phyloP scores from a whole-genome alignment of 64 coral and sea anemone species.

The Stylophora pistillata region DNA sequence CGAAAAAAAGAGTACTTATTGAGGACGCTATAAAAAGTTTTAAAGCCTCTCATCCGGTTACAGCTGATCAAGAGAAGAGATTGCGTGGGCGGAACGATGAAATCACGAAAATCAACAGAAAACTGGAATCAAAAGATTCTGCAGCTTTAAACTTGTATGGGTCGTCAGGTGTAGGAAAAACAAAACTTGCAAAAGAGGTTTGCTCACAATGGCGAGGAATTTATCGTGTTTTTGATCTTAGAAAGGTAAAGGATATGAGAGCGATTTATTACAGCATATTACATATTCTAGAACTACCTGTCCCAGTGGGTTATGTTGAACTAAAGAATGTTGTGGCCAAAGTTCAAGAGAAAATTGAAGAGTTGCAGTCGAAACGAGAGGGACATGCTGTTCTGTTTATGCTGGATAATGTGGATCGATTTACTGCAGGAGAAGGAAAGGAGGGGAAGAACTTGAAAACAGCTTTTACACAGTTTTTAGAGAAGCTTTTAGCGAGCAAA shows the following conservation, averaged over 20 bases:
- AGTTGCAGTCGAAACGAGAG: background rate
- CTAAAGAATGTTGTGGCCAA: background rate
- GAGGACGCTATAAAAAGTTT: background rate
- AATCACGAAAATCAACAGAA: constrained; percentile 5
- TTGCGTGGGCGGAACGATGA: background rate
- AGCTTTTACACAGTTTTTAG: background rate
- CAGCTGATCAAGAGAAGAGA: background rate
- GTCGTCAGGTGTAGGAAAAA: constrained; percentile 4
- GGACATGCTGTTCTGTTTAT: background rate
- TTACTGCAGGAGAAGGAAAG: background rate
- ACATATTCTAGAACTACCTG: background rate
- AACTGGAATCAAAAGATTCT: background rate
- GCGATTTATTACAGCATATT: background rate
- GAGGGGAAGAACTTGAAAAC: background rate
- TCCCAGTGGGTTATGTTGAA: background rate
- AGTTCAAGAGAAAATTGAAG: background rate
- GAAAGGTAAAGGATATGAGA: constrained; percentile 19
- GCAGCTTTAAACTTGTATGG: constrained; percentile 8
- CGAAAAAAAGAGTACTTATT: background rate
- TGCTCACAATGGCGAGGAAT: constrained; percentile 9
- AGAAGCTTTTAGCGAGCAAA: background rate
- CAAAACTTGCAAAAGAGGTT: constrained; percentile 23
- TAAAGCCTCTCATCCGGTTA: background rate
- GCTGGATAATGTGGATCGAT: background rate
- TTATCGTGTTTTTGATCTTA: constrained; percentile 13